Conservation (phyloP, 2,797 vertebrate species). For the Lacerta agilis region DNA sequence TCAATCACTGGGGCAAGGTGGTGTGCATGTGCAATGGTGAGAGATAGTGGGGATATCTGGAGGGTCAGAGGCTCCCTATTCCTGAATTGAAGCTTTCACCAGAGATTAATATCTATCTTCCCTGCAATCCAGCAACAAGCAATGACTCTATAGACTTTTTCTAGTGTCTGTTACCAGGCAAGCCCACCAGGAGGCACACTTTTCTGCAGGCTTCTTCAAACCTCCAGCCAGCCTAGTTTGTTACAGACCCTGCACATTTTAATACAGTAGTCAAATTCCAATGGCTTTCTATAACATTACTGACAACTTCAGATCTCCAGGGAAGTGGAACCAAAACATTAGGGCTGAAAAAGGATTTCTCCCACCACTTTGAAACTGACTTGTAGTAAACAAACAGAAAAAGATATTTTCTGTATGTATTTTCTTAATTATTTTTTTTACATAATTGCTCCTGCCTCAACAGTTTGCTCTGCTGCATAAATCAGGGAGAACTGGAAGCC, state of each 20-base stretch:
- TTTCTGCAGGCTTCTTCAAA: not conserved
- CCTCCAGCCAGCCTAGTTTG: not conserved
- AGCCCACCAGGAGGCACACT: not conserved
- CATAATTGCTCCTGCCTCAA: too few relatives aligned
- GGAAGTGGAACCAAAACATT: not conserved
- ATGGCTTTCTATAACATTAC: not conserved
- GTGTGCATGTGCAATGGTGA: too few relatives aligned
- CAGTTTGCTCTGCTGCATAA: too few relatives aligned
- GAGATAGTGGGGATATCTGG: too few relatives aligned
- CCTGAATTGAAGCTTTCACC: not conserved
- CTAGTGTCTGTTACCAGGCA: too few relatives aligned
- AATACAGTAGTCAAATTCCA: not conserved
- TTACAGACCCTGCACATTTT: not conserved
- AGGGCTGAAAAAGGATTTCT: not conserved
- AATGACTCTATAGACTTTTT: not conserved
- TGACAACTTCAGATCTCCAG: not conserved
- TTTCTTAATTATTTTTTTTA: too few relatives aligned
- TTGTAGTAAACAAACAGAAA: not conserved
- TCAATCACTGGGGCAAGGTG: too few relatives aligned
- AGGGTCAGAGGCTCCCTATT: too few relatives aligned
- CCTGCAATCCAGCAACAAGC: too few relatives aligned
- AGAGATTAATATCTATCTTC: slow-evolving; percentile 21
- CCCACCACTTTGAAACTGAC: not conserved
- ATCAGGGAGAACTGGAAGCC: too few relatives aligned
- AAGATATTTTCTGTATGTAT: too few relatives aligned